Conservation (phyloP, 2,113 vertebrate genomes). For the Ophiodon elongatus region DNA sequence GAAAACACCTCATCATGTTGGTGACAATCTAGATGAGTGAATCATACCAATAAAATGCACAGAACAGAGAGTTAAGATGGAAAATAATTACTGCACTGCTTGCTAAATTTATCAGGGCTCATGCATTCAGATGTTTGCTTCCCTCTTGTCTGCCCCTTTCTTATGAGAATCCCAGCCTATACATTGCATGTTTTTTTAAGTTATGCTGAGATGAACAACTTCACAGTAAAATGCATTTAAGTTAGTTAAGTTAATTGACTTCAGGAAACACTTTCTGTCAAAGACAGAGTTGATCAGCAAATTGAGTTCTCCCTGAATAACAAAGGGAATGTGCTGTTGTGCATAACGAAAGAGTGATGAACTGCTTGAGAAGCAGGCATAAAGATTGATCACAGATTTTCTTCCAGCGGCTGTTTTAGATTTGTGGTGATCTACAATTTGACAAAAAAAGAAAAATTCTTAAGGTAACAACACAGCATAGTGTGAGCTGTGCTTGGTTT, state of each 20-base stretch:
- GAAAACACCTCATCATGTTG: conserved; percentile 38
- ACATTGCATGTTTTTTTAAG: conserved; percentile 28
- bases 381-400: conserved; percentile 39
- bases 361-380: conserved; percentile 28
- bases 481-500: conserved; percentile 57
- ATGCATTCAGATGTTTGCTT: conserved; percentile 43
- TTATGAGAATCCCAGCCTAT: conserved; percentile 15
- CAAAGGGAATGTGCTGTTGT: conserved; percentile 41
- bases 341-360: conserved; percentile 29
- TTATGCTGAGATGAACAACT: conserved; percentile 66
- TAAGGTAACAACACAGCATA: conserved; percentile 41
- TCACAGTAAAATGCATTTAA: conserved; percentile 64
- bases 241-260: conserved; percentile 27
- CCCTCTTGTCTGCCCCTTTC: conserved; percentile 33
- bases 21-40: conserved; percentile 26
- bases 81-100: conserved; percentile 54
- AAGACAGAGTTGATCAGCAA: conserved; percentile 77
- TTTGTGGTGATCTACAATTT: conserved; percentile 62
- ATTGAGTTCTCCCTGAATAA: conserved; percentile 62
- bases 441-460: conserved; percentile 59
- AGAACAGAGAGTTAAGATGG: conserved; percentile 29
- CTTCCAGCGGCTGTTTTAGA: conserved; percentile 38
- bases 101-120: conserved; percentile 54
- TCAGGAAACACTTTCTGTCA: conserved; percentile 74
- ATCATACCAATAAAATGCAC: conserved; percentile 50